These are phyloP conservation scores for Agelas oroides DNA, from an alignment of 37 sponge, comb jelly and placozoan genomes.

Conservation along the genomic window DNA sequence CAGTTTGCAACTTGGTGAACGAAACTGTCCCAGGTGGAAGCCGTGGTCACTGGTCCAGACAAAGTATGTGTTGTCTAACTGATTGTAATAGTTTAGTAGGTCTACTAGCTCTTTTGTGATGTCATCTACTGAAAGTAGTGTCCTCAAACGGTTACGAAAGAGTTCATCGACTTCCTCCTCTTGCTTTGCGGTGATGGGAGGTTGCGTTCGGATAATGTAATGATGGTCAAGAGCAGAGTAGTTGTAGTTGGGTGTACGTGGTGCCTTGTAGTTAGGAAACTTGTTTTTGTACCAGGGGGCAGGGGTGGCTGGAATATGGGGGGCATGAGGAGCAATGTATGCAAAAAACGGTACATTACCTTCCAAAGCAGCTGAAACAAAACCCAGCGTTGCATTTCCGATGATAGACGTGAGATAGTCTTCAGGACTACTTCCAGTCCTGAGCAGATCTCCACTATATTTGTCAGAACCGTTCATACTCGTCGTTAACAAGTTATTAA, in stretches of 20 bases:
- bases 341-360: constrained; percentile 67
- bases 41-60: constrained; percentile 88
- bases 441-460: constrained; percentile 31
- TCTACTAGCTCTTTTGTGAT: constrained; percentile 54
- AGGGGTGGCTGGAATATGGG: constrained; percentile 85
- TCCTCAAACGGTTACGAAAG: constrained; percentile 70
- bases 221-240: constrained; percentile 73
- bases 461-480: neutral
- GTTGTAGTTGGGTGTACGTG: constrained; percentile 82
- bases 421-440: constrained; percentile 45
- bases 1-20: constrained; percentile 77
- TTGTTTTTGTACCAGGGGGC: constrained; percentile 78
- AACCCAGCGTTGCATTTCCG: constrained; percentile 60
- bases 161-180: constrained; percentile 56
- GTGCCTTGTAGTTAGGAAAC: constrained; percentile 55
- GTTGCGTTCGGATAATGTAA: constrained; percentile 69
- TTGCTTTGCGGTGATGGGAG: constrained; percentile 22
- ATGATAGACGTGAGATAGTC: constrained; percentile 81
- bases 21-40: constrained; percentile 82
- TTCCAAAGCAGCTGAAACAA: constrained; percentile 51
- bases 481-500: constrained; percentile 42
- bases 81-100: constrained; percentile 41
- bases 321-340: constrained; percentile 83
- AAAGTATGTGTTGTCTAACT: constrained; percentile 74
- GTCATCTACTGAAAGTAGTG: constrained; percentile 88